Evolutionary conservation across 1,140 invertebrate species (phyloP), one percentile per base, ranked within the genome.

Genomic region (Drosophila insularis): DNA sequence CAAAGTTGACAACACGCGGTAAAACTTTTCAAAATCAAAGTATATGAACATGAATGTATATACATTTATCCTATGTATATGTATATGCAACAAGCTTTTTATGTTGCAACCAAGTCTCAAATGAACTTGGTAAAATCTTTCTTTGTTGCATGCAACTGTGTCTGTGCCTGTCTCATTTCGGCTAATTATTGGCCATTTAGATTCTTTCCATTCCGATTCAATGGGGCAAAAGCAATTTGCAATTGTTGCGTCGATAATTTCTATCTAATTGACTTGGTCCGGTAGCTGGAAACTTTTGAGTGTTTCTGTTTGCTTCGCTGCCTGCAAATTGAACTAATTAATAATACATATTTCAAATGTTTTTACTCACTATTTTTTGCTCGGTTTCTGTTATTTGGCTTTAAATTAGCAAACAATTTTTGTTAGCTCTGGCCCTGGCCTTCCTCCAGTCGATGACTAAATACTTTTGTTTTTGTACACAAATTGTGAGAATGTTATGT

Each of bases 271-370:
- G 70, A 32, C 66, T 63, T 50, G 70, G 39, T 54, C 64, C 64
- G 76, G 46, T 46, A 40, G 32, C 27, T 32, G 40, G 50, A 35
- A 40, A 37, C 50, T 35, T 63, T 53, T 63, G 70, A 64, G 71
- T 69, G 69, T 58, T 72, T 74, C 63, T 60, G 43, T 21, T 50
- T 87, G 82, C 76, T 76, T 71, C 46, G 61, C 58, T 87, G 79
- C 39, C 64, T 66, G 64, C 84, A 82, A 87, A 89, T 87, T 87
- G 76, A 70, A 58, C 84, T 80, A 87, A 87, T 87, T 87, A 87
- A 77, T 82, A 77, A 77, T 62, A 79, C 79, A 87, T 85, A 69
- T 72, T 71, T 81, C 69, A 76, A 81, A 79, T 73, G 58, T 64
- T 73, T 27, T 86, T 78, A 62, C 69, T 37, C 35, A 37, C 35